A percentile compares a stretch with the other conserved stretches of the same genome.
These are phyloP conservation scores for rat (Rattus norvegicus) DNA, from an alignment of 2,113 vertebrate species.

Conservation along the genomic window DNA sequence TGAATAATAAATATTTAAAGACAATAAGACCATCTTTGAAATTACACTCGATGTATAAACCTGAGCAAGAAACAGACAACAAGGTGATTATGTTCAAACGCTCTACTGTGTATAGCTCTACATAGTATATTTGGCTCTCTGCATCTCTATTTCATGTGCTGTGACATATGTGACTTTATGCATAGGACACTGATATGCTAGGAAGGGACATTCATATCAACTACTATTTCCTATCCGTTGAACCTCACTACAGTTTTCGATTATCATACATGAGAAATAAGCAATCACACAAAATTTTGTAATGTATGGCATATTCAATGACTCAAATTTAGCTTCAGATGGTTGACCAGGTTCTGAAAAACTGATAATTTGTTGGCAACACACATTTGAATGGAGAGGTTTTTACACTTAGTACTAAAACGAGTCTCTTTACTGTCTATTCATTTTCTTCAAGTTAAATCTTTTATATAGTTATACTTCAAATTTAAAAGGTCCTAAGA, in stretches of 20 bases:
- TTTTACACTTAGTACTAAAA: not conserved
- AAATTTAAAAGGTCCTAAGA: not conserved
- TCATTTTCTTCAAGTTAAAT: not conserved
- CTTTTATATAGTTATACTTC: not conserved
- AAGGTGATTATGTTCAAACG: not conserved
- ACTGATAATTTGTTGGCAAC: not conserved
- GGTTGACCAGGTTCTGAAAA: not conserved
- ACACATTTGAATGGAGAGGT: not conserved
- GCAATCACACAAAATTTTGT: not conserved
- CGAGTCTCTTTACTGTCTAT: not conserved
- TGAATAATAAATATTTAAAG: not conserved
- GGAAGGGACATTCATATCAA: no score
- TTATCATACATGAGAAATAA: not conserved
- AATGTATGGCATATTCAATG: not conserved
- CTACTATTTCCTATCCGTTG: not conserved
- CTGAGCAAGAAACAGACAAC: not conserved
- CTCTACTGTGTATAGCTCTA: not conserved
- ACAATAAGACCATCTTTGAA: not conserved
- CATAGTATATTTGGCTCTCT: not conserved
- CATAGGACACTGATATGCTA: not conserved
- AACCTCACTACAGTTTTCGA: not conserved
- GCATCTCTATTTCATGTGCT: not conserved
- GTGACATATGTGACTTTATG: rapidly evolving
- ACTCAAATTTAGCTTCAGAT: not conserved
- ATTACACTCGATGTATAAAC: not conserved